Evolutionary conservation across 2,113 vertebrate genomes (phyloP), one percentile per base, ranked within the genome.

Genomic region (Hoplias malabaricus): DNA sequence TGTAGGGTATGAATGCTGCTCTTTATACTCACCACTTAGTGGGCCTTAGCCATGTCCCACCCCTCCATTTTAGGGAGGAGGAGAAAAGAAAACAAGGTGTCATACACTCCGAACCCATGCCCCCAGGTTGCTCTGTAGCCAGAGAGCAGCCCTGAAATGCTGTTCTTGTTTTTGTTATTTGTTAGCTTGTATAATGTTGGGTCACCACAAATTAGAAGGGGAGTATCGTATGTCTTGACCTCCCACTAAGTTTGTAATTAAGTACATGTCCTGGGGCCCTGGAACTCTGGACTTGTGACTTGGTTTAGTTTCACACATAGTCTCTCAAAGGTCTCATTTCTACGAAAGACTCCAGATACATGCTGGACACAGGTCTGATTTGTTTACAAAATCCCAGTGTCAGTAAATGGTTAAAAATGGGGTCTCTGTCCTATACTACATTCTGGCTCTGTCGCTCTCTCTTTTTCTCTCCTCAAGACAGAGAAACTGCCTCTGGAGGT

Each of bases 1-100:
- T 56, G 25, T 80, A 16, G 33, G 31, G 31, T 69, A 90, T 93
- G 90, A 92, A 91, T 92, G 81, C 84, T 13, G 31, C 59, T 75
- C 90, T 91, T 90, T 92, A 89, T 92, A 75, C 34, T 76, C 50
- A 77, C 79, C 67, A 78, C 61, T 77, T 53, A 76, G 85, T 83
- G 83, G 84, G 86, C 78, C 68, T 56, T 27, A 57, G 59, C 71
- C 65, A 31, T 71, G 50, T 53, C 48, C 63, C 27, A 81, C 80
- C 69, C 63, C 75, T 81, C 54, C 27, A 46, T 40, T 72, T 72
- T 25, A 40, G 53, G 62, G 50, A 46, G 75, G 7, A 67, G 69
- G 69, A 65, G 63, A 61, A 75, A 75, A 66, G 59, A 72, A 72
- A 79, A 79, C 69, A 73, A 42, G 54, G 69, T 73, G 63, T 72